phyloP scores from a whole-genome alignment of 2,888 invertebrate species.

The Galerucella nymphaeae region DNA sequence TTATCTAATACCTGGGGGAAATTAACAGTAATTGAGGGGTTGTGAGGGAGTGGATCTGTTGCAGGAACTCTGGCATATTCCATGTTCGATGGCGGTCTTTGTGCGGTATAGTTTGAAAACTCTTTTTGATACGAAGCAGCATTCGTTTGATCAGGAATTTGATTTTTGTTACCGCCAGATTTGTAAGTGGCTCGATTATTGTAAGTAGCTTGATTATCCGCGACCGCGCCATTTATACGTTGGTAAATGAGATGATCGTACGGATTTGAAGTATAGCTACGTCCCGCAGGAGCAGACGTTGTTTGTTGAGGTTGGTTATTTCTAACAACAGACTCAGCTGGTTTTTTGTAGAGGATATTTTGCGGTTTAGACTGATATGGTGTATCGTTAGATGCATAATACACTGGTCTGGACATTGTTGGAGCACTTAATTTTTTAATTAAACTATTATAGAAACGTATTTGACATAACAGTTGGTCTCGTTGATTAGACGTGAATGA shows the following conservation, averaged over 20 bases:
- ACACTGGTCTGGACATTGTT: background rate
- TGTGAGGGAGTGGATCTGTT: too few relatives aligned
- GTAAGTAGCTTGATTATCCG: too few relatives aligned
- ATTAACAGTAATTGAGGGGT: too few relatives aligned
- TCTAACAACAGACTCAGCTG: background rate
- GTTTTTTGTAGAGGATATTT: background rate
- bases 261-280: too few relatives aligned
- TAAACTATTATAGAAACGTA: background rate
- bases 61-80: too few relatives aligned
- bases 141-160: background rate
- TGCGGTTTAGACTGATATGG: background rate
- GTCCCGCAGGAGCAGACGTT: background rate
- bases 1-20: too few relatives aligned
- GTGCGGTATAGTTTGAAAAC: too few relatives aligned
- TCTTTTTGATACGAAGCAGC: too few relatives aligned
- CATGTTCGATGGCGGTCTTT: too few relatives aligned
- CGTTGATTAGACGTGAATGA: background rate
- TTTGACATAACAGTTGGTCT: background rate
- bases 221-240: too few relatives aligned
- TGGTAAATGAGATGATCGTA: too few relatives aligned
- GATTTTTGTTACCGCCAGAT: background rate
- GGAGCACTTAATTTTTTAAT: background rate
- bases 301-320: background rate
- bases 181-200: too few relatives aligned
- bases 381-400: background rate